phyloP scores from a whole-genome alignment of 1,140 invertebrate species.

The Lethocerus indicus region DNA sequence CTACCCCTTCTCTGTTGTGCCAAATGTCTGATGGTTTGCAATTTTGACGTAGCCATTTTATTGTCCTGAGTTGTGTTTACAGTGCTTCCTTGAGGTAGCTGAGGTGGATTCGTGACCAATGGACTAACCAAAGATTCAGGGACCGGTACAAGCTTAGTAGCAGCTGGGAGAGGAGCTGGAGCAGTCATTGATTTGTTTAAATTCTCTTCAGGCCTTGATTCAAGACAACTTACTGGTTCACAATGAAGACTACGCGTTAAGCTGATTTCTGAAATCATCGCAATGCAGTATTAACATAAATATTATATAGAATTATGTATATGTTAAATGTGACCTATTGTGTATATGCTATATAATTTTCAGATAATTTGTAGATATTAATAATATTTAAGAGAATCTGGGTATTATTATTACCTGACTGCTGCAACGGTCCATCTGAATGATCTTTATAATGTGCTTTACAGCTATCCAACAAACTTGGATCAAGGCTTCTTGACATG shows the following conservation, averaged over 20 bases:
- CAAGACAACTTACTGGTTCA: background rate
- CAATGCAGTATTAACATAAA: background rate
- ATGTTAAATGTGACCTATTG: too few relatives aligned
- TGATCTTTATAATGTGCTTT: background rate
- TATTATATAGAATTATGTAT: background rate
- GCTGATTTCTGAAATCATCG: background rate
- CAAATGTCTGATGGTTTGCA: slow-evolving; percentile 35
- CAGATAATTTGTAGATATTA: too few relatives aligned
- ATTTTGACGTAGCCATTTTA: slow-evolving; percentile 39
- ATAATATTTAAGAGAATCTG: too few relatives aligned
- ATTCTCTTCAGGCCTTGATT: background rate
- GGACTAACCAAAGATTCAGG: slow-evolving; percentile 73
- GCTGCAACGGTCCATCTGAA: too few relatives aligned
- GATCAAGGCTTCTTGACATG: slow-evolving; percentile 48
- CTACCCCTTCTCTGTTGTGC: slow-evolving; percentile 30
- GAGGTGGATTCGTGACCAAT: slow-evolving; percentile 32
- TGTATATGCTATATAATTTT: too few relatives aligned
- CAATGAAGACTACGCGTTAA: slow-evolving; percentile 11
- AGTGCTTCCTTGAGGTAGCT: slow-evolving; percentile 13
- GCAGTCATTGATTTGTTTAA: background rate
- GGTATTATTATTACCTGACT: too few relatives aligned
- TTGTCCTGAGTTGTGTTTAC: slow-evolving; percentile 11
- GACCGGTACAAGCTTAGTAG: slow-evolving; percentile 68
- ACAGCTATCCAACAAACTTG: slow-evolving; percentile 23
- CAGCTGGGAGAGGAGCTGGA: slow-evolving; percentile 44